These are phyloP conservation scores for Callipepla squamata DNA, from an alignment of 2,113 vertebrate genomes.

Conservation along the genomic window DNA sequence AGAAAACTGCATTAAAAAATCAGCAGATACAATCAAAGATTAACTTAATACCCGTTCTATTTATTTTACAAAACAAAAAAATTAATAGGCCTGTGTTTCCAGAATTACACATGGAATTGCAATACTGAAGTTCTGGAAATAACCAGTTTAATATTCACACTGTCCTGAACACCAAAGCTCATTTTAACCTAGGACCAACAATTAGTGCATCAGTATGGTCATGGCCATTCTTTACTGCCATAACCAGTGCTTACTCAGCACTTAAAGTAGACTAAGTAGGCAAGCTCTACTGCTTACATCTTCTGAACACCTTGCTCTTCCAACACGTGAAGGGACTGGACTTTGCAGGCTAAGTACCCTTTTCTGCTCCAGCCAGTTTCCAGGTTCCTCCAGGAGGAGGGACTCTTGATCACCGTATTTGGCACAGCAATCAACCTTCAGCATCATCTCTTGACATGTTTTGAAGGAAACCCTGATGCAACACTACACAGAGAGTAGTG, in stretches of 20 bases:
- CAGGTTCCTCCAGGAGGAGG: not conserved
- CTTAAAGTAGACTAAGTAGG: not conserved
- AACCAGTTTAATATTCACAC: not conserved
- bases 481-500: not conserved
- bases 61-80: not conserved
- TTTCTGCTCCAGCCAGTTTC: not conserved
- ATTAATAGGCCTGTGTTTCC: not conserved
- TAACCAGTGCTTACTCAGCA: not conserved
- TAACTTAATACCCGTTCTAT: not conserved
- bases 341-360: not conserved
- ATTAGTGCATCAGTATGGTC: not conserved
- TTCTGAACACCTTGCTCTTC: not conserved
- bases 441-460: not conserved
- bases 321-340: accelerated
- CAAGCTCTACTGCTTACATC: not conserved
- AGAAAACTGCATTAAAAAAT: not conserved
- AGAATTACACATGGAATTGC: not conserved
- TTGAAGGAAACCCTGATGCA: not conserved
- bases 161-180: not conserved
- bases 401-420: not conserved
- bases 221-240: not conserved
- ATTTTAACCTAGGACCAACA: not conserved
- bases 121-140: not conserved
- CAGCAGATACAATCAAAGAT: not conserved
- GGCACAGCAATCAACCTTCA: not conserved